A percentile compares a stretch with the other conserved stretches of the same genome.
phyloP scores from a whole-genome alignment of 2,113 vertebrate species.

The Laticauda colubrina region DNA sequence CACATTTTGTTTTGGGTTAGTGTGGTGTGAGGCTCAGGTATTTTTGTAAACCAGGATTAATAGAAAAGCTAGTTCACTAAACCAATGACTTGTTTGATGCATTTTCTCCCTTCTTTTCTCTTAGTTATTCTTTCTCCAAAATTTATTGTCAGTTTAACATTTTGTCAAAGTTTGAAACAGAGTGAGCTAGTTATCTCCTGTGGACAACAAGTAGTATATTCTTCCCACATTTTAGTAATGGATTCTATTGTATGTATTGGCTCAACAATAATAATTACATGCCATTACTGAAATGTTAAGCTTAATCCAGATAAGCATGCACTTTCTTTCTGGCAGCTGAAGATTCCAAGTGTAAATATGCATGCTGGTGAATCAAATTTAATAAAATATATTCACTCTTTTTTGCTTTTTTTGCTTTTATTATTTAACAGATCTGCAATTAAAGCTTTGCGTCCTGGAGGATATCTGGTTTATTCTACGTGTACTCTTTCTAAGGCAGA shows the following conservation, averaged over 20 bases:
- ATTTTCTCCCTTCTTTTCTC: neutral
- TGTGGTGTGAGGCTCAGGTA: neutral
- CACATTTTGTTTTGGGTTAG: neutral
- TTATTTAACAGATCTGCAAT: conserved; percentile 81
- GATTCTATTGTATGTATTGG: neutral
- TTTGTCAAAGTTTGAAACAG: neutral
- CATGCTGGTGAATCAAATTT: neutral
- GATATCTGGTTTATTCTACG: conserved; percentile 88
- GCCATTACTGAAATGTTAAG: neutral
- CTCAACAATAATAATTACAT: neutral
- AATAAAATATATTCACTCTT: neutral
- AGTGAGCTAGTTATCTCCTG: neutral
- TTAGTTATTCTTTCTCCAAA: neutral
- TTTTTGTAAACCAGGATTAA: neutral
- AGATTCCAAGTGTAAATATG: conserved; percentile 15
- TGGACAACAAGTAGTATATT: neutral
- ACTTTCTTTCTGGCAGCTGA: neutral
- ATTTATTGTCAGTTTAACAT: neutral
- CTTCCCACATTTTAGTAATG: neutral
- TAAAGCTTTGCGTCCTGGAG: conserved; percentile 84
- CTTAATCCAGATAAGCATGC: neutral
- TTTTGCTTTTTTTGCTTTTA: conserved; percentile 20
- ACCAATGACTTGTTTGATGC: neutral
- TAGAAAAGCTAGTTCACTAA: neutral
- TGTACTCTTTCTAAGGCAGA: conserved; percentile 90